Evolutionary conservation across 1,140 invertebrate species (phyloP).

Genomic region (Subanguina moxae): DNA sequence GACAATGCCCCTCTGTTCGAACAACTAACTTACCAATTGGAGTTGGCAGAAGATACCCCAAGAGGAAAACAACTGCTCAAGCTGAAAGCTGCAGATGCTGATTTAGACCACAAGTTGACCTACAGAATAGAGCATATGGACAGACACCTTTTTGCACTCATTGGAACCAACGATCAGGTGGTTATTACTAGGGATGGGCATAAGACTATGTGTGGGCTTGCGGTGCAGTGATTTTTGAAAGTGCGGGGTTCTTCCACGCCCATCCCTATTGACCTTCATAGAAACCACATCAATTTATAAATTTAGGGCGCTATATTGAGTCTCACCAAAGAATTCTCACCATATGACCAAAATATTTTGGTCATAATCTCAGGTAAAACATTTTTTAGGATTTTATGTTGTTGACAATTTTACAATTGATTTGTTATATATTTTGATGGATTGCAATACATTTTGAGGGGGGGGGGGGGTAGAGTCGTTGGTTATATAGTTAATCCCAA

Average conservation of each 20-base stretch:
- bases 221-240: too few relatives aligned
- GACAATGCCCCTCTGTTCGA: slow-evolving; percentile 87
- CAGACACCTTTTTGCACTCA: slow-evolving; percentile 41
- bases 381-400: too few relatives aligned
- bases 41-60: slow-evolving; percentile 48
- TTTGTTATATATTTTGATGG: too few relatives aligned
- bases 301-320: slow-evolving; percentile 45
- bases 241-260: too few relatives aligned
- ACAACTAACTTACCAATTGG: slow-evolving; percentile 43
- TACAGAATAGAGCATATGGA: slow-evolving; percentile 47
- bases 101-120: slow-evolving; percentile 46
- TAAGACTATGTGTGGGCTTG: too few relatives aligned
- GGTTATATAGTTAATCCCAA: too few relatives aligned
- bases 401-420: too few relatives aligned
- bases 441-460: too few relatives aligned
- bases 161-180: slow-evolving; percentile 39
- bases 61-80: slow-evolving; percentile 47
- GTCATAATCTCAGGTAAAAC: slow-evolving; percentile 28
- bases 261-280: not conserved
- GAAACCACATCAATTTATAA: slow-evolving; percentile 13
- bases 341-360: slow-evolving; percentile 36
- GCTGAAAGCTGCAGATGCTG: slow-evolving; percentile 43
- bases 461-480: too few relatives aligned
- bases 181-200: too few relatives aligned
- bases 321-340: slow-evolving; percentile 34